phyloP scores from a whole-genome alignment of 92 coral and sea anemone species.

The Actinostola sp. region DNA sequence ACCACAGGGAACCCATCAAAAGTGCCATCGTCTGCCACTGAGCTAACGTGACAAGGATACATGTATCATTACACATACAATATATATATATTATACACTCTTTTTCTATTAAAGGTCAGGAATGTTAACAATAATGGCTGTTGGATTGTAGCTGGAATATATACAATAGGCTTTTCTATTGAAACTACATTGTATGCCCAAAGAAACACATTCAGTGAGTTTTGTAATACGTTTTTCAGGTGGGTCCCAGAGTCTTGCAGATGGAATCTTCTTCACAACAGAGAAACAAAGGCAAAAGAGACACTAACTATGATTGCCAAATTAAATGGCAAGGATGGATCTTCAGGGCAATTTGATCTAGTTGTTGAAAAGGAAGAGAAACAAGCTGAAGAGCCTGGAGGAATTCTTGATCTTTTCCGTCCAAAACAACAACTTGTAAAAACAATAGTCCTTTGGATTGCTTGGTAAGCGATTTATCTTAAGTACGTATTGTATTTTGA shows the following conservation, averaged over 20 bases:
- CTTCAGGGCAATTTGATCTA: conserved; percentile 31
- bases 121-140: too few species aligned
- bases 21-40: too few species aligned
- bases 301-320: conserved; percentile 62
- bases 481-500: too few species aligned
- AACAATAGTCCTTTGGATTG: conserved; percentile 70
- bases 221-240: conserved; percentile 24
- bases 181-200: too few species aligned
- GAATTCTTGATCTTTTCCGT: conserved; percentile 66
- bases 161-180: too few species aligned
- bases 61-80: too few species aligned
- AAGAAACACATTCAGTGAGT: too few species aligned
- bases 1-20: too few species aligned
- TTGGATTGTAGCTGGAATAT: too few species aligned
- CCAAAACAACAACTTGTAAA: conserved; percentile 54
- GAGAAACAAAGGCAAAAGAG: conserved; percentile 55
- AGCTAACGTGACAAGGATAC: too few species aligned
- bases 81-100: too few species aligned
- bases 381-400: conserved; percentile 51
- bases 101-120: too few species aligned
- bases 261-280: conserved; percentile 77
- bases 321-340: conserved; percentile 52
- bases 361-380: conserved; percentile 29
- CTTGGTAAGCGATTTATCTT: conserved; percentile 63
- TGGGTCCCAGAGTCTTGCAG: conserved; percentile 91